A percentile compares a stretch with the other conserved stretches of the same genome.
Conservation (phyloP, 2,113 vertebrate genomes). For the Guaruba guarouba region DNA sequence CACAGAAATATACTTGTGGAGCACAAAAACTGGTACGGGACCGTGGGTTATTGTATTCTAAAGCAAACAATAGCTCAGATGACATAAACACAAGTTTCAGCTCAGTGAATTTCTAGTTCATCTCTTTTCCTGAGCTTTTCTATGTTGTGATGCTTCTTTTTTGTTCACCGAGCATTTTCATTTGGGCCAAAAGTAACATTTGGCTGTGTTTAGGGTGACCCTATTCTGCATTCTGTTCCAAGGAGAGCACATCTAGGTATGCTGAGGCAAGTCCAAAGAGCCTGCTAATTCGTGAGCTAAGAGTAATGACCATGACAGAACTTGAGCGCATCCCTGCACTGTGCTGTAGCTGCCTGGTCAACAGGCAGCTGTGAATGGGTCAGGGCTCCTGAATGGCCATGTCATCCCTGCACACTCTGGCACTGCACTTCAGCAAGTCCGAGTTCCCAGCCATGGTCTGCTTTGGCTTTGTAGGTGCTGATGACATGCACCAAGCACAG, state of each 20-base stretch:
- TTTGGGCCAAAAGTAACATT: background rate
- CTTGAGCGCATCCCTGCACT: background rate
- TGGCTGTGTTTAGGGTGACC: background rate
- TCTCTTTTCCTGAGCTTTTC: background rate
- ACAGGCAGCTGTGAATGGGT: accelerated
- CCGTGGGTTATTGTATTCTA: background rate
- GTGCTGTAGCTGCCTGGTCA: background rate
- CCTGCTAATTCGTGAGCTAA: background rate
- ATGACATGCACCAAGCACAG: background rate
- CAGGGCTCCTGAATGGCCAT: accelerated
- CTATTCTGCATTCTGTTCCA: background rate
- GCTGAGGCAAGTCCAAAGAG: background rate
- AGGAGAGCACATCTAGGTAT: background rate
- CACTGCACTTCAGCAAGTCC: background rate
- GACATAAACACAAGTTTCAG: background rate
- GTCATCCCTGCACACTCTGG: background rate
- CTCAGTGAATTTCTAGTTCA: background rate
- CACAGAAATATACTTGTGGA: background rate
- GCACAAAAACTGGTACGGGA: background rate
- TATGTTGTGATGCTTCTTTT: background rate
- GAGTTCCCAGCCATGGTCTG: background rate
- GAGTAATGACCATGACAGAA: background rate
- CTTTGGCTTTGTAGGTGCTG: background rate
- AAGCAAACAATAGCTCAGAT: background rate
- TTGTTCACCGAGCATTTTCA: background rate